A percentile compares a stretch with the other conserved stretches of the same genome.
Evolutionary conservation across 2,113 vertebrate genomes (phyloP).

Genomic region (Jaculus jaculus): DNA sequence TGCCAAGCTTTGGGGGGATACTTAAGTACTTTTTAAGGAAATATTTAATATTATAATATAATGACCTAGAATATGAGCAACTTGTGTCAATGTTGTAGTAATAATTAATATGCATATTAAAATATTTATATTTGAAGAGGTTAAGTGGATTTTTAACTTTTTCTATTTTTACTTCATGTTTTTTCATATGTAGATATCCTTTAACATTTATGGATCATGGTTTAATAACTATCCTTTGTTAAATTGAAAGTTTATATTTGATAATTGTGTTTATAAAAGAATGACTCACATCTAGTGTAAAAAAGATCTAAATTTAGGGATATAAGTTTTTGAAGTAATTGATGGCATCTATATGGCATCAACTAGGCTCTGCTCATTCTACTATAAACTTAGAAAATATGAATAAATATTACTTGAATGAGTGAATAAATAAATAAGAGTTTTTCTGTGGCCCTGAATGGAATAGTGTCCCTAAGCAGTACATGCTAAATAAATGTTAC

Average conservation of each 20-base stretch:
- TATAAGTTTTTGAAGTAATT: conserved; percentile 13
- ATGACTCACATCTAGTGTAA: neutral
- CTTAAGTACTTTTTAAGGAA: neutral
- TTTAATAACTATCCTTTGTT: neutral
- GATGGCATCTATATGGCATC: neutral
- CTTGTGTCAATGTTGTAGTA: neutral
- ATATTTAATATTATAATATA: conserved; percentile 18
- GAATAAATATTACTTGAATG: neutral
- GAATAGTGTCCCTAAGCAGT: neutral
- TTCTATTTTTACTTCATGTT: neutral
- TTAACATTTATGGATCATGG: neutral
- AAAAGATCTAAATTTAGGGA: conserved; percentile 28
- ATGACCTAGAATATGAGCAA: neutral
- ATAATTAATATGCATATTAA: neutral
- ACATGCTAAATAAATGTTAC: neutral
- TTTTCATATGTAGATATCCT: neutral
- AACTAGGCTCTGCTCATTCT: neutral
- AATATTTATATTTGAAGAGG: neutral
- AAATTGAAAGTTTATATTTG: neutral
- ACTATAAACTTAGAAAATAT: neutral
- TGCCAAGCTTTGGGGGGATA: neutral
- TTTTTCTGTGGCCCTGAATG: neutral
- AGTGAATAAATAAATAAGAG: neutral
- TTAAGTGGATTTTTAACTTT: neutral
- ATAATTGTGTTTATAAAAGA: neutral